These are phyloP conservation scores for Atopsyche davidsoni DNA, from an alignment of 1,140 invertebrate species.

Conservation along the genomic window DNA sequence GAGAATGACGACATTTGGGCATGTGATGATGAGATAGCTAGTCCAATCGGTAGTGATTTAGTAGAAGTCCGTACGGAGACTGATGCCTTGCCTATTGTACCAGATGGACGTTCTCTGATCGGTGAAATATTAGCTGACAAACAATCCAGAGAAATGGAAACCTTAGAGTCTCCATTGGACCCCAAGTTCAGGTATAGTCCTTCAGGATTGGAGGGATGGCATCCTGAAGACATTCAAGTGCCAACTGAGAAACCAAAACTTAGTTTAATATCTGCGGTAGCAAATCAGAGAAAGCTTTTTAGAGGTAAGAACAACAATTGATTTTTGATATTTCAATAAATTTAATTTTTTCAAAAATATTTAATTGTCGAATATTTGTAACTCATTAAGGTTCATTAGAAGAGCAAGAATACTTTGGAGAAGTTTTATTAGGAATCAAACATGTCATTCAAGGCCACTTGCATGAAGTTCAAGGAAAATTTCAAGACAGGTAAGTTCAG, in stretches of 20 bases:
- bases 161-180: slow-evolving; percentile 16
- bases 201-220: slow-evolving; percentile 28
- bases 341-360: not conserved
- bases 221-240: slow-evolving; percentile 46
- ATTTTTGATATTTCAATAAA: slow-evolving; percentile 8
- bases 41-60: slow-evolving; percentile 12
- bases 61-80: slow-evolving; percentile 10
- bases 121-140: slow-evolving; percentile 24
- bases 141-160: slow-evolving; percentile 14
- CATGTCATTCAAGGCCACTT: slow-evolving; percentile 68
- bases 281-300: slow-evolving; percentile 45
- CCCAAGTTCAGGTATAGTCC: slow-evolving; percentile 28
- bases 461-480: slow-evolving; percentile 59
- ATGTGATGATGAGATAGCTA: slow-evolving; percentile 13
- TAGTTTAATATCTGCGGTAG: slow-evolving; percentile 42
- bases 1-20: slow-evolving; percentile 20
- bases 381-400: slow-evolving; percentile 45
- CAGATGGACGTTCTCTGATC: slow-evolving; percentile 14
- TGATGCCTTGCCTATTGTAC: slow-evolving; percentile 12
- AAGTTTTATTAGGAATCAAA: slow-evolving; percentile 67
- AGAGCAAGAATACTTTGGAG: slow-evolving; percentile 70
- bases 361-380: slow-evolving; percentile 8
- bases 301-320: slow-evolving; percentile 35
- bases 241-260: slow-evolving; percentile 45
- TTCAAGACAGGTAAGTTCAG: slow-evolving; percentile 52